A percentile compares a stretch with the other conserved stretches of the same genome.
Conservation (phyloP, 2,797 vertebrate genomes). For the Falco biarmicus region DNA sequence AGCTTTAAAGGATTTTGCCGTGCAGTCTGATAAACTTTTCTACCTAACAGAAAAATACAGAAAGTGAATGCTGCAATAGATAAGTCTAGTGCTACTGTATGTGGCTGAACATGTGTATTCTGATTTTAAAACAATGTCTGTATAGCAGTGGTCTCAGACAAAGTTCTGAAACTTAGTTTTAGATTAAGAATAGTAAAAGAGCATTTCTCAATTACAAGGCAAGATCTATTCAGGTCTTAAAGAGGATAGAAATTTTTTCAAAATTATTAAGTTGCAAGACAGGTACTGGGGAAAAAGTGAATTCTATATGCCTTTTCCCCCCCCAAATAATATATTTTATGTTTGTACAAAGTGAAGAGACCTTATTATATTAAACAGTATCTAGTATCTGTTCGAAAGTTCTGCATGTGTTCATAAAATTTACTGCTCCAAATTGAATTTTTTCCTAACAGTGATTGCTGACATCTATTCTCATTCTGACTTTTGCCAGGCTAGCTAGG, state of each 20-base stretch:
- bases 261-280: background rate
- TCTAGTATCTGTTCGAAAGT: background rate
- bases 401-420: constrained; percentile 28
- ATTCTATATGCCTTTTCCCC: background rate
- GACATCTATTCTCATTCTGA: constrained; percentile 75
- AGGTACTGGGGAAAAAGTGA: background rate
- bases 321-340: background rate
- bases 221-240: background rate
- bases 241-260: background rate
- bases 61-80: background rate
- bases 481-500: constrained; percentile 77
- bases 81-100: background rate
- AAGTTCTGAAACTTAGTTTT: background rate
- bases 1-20: background rate
- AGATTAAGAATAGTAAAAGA: background rate
- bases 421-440: constrained; percentile 61
- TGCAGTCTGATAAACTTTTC: background rate
- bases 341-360: background rate
- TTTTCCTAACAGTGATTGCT: constrained; percentile 58
- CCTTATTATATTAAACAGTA: background rate
- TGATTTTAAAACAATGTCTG: background rate
- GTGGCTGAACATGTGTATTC: background rate
- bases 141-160: background rate
- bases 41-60: background rate
- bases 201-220: background rate